Base-by-base conservation (phyloP, 1,140 invertebrate genomes). In the Neodiprion virginianus region DNA sequence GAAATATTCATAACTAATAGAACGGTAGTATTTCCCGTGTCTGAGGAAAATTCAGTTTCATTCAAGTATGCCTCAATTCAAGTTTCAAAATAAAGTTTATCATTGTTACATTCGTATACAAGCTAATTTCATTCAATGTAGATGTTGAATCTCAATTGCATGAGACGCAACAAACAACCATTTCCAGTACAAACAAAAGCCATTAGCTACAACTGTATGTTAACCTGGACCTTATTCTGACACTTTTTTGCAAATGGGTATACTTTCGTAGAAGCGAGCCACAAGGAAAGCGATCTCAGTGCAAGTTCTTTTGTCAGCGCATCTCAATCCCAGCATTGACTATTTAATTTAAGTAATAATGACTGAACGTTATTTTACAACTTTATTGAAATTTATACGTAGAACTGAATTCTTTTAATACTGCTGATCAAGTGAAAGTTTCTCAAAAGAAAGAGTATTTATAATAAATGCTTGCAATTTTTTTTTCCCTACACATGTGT, bases 391-490 rank as follows among this genome's bases (percentile, higher is more conserved):
- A 40, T 40, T 40, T 40, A 40, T 40, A 40, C 5, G 28, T 40
- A 40, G 28, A 40, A 40, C 28, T 40, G 28, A 40, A 40, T 40
- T 40, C 28, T 1, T 40, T 40, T 40, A 40, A 40, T 40, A 40
- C 28, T 40, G 28, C 28, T 40, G 28, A 40, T 40, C 28, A 40
- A 40, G 28, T 61, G n/a, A 61, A 61, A 61, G 53, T 61, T 61
- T 61, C 53, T 9, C 11, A 61, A 14, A 61, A 12, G 11, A 17
- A 61, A 14, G 53, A 61, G 53, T 61, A 61, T 61, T 61, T 61
- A 61, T 61, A 12, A 61, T 61, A 61, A 61, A 61, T 61, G 53
- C 53, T 61, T 61, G 53, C 8, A 17, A 61, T 61, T 61, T 61
- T 61, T 61, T 61, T n/a, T 61, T 61, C n/a, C 50, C 28, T 40